Percentiles rank a stretch among this genome's conserved stretches.
Conservation (phyloP, 2,888 invertebrate species). For the Lissocephala sabroskyi region DNA sequence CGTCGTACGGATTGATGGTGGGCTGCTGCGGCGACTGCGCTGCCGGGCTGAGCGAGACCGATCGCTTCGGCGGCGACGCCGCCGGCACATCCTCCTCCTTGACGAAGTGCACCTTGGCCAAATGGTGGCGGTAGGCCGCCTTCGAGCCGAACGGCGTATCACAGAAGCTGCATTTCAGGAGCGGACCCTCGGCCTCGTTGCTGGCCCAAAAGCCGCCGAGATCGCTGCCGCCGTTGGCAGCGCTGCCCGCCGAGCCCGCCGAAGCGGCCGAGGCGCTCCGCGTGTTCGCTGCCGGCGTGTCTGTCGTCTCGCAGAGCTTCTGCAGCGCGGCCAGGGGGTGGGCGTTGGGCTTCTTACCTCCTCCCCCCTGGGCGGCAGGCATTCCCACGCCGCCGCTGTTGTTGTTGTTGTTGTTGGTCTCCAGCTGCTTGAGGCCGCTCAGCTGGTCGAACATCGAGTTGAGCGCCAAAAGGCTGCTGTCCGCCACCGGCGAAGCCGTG, state of each 20-base stretch:
- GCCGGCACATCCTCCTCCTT: slow-evolving; percentile 79
- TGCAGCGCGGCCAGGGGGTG: slow-evolving; percentile 96
- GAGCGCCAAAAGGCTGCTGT: slow-evolving; percentile 79
- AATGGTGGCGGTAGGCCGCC: slow-evolving; percentile 95
- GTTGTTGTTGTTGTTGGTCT: slow-evolving; percentile 26
- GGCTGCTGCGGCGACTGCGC: slow-evolving; percentile 51
- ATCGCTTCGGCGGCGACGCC: slow-evolving; percentile 17
- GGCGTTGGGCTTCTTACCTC: slow-evolving; percentile 73
- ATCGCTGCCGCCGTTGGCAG: slow-evolving; percentile 73
- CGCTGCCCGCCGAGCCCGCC: neutral
- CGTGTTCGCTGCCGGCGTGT: slow-evolving; percentile 73
- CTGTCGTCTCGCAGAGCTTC: slow-evolving; percentile 96
- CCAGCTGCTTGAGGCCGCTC: slow-evolving; percentile 56
- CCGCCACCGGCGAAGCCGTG: slow-evolving; percentile 65
- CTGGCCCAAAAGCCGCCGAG: slow-evolving; percentile 95
- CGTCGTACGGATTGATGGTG: slow-evolving; percentile 81
- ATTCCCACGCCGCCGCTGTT: slow-evolving; percentile 16
- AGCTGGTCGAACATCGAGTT: slow-evolving; percentile 93
- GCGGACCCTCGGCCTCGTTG: slow-evolving; percentile 88
- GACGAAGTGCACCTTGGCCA: slow-evolving; percentile 96
- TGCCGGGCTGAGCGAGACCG: neutral
- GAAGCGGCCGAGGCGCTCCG: slow-evolving; percentile 38
- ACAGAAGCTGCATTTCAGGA: slow-evolving; percentile 95
- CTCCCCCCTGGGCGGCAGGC: neutral
- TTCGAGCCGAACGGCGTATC: slow-evolving; percentile 97